phyloP scores from a whole-genome alignment of 2,888 invertebrate genomes.

The Seira sanloemensis region DNA sequence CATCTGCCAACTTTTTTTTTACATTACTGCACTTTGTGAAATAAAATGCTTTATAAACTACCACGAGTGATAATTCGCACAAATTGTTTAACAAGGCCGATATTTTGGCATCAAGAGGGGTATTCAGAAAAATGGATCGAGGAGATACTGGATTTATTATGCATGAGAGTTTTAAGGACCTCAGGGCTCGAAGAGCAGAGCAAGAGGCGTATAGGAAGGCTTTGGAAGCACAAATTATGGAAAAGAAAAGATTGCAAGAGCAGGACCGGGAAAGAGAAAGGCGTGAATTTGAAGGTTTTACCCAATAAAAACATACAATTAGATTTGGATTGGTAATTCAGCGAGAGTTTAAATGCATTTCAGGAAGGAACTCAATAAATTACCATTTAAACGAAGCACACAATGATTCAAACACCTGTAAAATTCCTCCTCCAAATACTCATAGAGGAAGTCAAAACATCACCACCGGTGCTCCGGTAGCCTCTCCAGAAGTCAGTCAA shows the following conservation, averaged over 20 bases:
- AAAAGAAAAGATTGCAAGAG: constrained; percentile 44
- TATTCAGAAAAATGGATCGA: too few relatives aligned
- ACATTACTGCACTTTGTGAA: too few relatives aligned
- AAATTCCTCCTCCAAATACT: background rate
- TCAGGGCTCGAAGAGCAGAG: constrained; percentile 52
- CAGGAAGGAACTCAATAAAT: background rate
- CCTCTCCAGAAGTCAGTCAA: background rate
- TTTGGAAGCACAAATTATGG: constrained; percentile 57
- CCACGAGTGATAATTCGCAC: too few relatives aligned
- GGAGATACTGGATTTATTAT: constrained; percentile 32
- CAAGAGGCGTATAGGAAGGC: constrained; percentile 60
- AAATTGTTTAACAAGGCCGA: too few relatives aligned
- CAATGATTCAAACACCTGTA: background rate
- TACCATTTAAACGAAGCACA: background rate
- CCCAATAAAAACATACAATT: background rate
- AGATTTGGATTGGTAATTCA: background rate
- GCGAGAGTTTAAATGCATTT: too few relatives aligned
- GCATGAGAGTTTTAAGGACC: constrained; percentile 51
- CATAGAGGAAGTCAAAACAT: background rate
- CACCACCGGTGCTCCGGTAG: background rate
- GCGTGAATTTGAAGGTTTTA: background rate
- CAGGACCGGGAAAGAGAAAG: constrained; percentile 31
- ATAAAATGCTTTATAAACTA: too few relatives aligned
- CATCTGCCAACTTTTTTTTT: too few relatives aligned
- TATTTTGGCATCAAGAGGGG: too few relatives aligned